Percentiles rank a stretch among this genome's conserved stretches.
phyloP scores from a whole-genome alignment of 2,113 vertebrate species.

The Hemicordylus capensis region DNA sequence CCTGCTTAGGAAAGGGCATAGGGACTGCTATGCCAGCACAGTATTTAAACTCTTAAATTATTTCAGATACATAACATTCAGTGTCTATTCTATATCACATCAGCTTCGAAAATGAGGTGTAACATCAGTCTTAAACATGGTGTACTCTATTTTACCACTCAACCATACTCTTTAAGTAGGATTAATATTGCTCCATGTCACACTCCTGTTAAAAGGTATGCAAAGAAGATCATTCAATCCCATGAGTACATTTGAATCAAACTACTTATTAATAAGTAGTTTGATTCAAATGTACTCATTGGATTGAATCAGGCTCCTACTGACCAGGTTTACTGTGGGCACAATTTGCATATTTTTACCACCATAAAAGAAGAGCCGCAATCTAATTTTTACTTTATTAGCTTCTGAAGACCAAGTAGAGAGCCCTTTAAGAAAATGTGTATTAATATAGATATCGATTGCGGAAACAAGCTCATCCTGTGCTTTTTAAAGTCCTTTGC shows the following conservation, averaged over 20 bases:
- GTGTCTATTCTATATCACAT: background rate
- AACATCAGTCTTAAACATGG: background rate
- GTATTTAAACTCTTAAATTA: background rate
- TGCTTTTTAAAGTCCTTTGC: conserved; percentile 49
- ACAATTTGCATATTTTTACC: conserved; percentile 16
- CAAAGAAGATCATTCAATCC: no score
- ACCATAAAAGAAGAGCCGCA: background rate
- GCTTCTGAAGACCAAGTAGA: background rate
- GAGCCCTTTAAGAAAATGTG: conserved; percentile 20
- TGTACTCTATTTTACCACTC: background rate
- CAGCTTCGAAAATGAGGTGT: background rate
- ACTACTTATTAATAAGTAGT: background rate
- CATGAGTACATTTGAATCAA: no score
- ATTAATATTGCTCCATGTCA: background rate
- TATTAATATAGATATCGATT: conserved; percentile 16
- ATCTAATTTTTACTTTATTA: conserved; percentile 45
- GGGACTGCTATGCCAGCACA: background rate
- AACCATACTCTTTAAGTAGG: background rate
- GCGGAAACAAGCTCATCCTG: conserved; percentile 24
- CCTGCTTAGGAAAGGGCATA: no score
- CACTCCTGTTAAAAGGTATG: background rate
- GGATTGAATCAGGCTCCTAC: conserved; percentile 17
- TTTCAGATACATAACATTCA: background rate
- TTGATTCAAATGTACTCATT: background rate
- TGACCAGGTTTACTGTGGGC: background rate